These are phyloP conservation scores for Asarcornis scutulata DNA, from an alignment of 2,113 vertebrate species.

Conservation along the genomic window DNA sequence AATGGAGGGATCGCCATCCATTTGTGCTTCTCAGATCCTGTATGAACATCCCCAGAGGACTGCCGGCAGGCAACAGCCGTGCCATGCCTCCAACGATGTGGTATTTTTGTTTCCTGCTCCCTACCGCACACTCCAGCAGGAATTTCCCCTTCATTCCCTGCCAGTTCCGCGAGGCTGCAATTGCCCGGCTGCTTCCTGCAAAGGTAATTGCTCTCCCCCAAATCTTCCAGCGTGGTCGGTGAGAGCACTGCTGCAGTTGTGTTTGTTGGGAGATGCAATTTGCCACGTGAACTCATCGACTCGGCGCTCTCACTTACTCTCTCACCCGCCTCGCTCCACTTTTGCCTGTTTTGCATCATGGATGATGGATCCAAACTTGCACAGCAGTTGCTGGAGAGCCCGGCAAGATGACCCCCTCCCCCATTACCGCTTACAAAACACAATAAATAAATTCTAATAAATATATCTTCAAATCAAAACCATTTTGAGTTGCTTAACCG, in stretches of 20 bases:
- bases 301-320: fast-evolving
- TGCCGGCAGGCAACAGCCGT: neutral
- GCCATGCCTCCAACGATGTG: neutral
- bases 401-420: neutral
- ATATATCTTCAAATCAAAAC: conserved; percentile 79
- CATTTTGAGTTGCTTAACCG: conserved; percentile 80
- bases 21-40: neutral
- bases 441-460: conserved; percentile 82
- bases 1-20: neutral
- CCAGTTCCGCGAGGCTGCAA: neutral
- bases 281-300: neutral
- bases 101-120: neutral
- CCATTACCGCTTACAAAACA: conserved; percentile 54
- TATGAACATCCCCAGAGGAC: neutral
- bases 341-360: neutral
- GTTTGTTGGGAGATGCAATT: neutral
- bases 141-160: neutral
- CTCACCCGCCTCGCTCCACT: neutral
- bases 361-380: neutral
- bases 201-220: neutral
- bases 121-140: neutral
- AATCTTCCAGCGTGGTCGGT: neutral
- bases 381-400: neutral
- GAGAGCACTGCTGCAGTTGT: neutral
- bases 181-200: neutral